Percentiles rank a stretch among this genome's conserved stretches.
These are phyloP conservation scores for Pterobdella sp. DNA, from an alignment of 2,888 invertebrate species.

Conservation along the genomic window DNA sequence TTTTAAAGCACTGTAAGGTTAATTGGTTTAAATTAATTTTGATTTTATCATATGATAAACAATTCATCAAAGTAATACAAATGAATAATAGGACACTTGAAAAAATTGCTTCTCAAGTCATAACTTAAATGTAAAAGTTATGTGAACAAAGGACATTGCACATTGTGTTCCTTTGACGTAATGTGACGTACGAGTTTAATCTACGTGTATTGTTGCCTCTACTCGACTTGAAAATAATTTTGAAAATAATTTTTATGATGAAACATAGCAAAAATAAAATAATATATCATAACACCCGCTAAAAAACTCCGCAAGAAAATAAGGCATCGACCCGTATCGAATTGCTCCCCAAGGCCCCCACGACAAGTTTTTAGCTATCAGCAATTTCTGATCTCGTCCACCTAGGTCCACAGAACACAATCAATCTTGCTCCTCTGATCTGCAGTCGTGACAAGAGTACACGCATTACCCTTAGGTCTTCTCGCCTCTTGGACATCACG, in stretches of 20 bases:
- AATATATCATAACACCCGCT: neutral
- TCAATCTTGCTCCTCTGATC: slow-evolving; percentile 28
- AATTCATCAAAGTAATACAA: neutral
- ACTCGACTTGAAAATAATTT: neutral
- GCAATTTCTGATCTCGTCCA: slow-evolving; percentile 24
- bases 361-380: slow-evolving; percentile 13
- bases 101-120: neutral
- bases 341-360: slow-evolving; percentile 23
- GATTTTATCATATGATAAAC: too few relatives aligned
- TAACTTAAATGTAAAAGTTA: neutral
- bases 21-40: neutral
- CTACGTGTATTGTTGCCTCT: neutral
- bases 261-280: neutral
- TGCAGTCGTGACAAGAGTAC: slow-evolving; percentile 27
- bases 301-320: neutral
- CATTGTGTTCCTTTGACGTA: slow-evolving; percentile 3
- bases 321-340: slow-evolving; percentile 25
- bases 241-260: neutral
- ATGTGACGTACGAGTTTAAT: slow-evolving; percentile 11
- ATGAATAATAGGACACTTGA: neutral
- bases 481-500: slow-evolving; percentile 14
- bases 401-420: slow-evolving; percentile 16
- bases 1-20: neutral
- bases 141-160: neutral
- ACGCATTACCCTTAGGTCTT: neutral